Evolutionary conservation across 2,797 vertebrate species (phyloP).

Genomic region (Bradypodion ventrale): DNA sequence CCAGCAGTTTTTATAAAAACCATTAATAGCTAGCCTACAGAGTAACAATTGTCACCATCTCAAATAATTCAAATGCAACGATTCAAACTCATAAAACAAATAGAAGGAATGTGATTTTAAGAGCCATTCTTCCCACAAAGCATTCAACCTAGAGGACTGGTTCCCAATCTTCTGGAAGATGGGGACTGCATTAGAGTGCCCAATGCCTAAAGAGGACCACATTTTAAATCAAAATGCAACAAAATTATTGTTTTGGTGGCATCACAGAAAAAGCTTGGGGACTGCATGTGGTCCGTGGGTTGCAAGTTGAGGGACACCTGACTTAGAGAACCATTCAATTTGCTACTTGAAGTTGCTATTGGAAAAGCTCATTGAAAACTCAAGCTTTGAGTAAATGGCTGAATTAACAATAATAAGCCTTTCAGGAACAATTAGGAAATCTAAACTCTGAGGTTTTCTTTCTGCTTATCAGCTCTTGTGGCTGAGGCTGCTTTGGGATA

Average conservation of each 20-base stretch:
- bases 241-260: too few relatives aligned
- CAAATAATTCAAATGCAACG: background rate
- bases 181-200: too few relatives aligned
- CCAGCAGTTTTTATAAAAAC: background rate
- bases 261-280: too few relatives aligned
- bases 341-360: background rate
- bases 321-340: background rate
- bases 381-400: background rate
- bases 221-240: too few relatives aligned
- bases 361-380: too few relatives aligned
- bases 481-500: background rate
- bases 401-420: background rate
- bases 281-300: too few relatives aligned
- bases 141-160: background rate
- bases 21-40: conserved; percentile 1
- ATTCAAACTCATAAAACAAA: background rate
- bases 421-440: background rate
- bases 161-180: too few relatives aligned
- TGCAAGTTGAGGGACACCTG: too few relatives aligned
- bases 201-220: too few relatives aligned
- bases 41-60: background rate
- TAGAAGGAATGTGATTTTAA: background rate
- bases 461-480: background rate
- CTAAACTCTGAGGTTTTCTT: background rate
- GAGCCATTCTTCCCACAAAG: background rate